Conservation (phyloP, 1,140 invertebrate genomes). For the Listronotus oregonensis region DNA sequence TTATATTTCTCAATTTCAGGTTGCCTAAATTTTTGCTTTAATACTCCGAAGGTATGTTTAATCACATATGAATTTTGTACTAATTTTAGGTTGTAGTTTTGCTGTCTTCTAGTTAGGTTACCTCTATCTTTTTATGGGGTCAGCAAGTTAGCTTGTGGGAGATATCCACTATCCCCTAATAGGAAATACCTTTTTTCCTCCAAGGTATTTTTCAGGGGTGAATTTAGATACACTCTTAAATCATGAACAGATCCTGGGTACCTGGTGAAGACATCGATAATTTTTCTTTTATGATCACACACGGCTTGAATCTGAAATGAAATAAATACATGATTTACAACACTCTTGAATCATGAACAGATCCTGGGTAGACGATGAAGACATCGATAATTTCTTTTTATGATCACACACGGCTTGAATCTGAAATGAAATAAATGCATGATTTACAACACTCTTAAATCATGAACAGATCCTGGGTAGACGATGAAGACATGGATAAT, state of each 20-base stretch:
- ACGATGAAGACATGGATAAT: no score
- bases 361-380: no score
- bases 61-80: constrained; percentile 37
- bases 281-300: no score
- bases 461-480: no score
- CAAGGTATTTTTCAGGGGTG: constrained; percentile 21
- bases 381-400: no score
- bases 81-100: no score
- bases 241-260: constrained; percentile 46
- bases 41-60: constrained; percentile 32
- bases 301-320: no score
- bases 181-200: constrained; percentile 25
- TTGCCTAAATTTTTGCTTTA: constrained; percentile 35
- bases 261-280: constrained; percentile 41
- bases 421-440: no score
- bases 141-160: constrained; percentile 18
- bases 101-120: constrained; percentile 12
- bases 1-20: constrained; percentile 32
- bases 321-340: no score
- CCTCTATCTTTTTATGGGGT: constrained; percentile 30
- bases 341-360: no score
- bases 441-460: no score
- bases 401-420: no score
- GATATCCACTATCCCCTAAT: constrained; percentile 33
- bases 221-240: constrained; percentile 38